Percentiles rank a stretch among this genome's conserved stretches.
phyloP scores from a whole-genome alignment of 37 sponge, comb jelly and placozoan species.

The Hormiphora californensis region DNA sequence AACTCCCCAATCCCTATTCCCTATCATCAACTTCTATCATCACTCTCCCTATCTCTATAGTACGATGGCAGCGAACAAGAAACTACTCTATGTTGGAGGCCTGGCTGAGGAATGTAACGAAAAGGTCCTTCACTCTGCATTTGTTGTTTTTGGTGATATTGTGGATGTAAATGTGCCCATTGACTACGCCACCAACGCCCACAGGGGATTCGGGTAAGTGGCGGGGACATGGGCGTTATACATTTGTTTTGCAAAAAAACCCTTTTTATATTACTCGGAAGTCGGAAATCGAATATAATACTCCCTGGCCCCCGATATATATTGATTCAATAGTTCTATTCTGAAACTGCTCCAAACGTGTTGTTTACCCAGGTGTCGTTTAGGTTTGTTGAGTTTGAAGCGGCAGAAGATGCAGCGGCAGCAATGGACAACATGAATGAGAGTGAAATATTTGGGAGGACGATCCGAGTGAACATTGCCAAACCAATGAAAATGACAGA shows the following conservation, averaged over 20 bases:
- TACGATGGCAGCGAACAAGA: constrained; percentile 53
- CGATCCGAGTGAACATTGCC: constrained; percentile 84
- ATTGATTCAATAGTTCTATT: background rate
- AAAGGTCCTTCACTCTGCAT: constrained; percentile 91
- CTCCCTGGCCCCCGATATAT: background rate
- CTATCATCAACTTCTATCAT: too few species aligned
- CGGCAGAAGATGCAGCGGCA: constrained; percentile 94
- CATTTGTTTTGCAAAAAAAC: too few species aligned
- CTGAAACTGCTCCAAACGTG: background rate
- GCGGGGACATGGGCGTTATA: too few species aligned
- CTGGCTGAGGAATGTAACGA: constrained; percentile 94
- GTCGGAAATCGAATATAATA: background rate
- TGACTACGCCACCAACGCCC: constrained; percentile 69
- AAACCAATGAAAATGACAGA: constrained; percentile 87
- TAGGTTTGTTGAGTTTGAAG: constrained; percentile 94
- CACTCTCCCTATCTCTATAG: too few species aligned
- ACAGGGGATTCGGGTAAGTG: constrained; percentile 31
- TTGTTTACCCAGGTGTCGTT: constrained; percentile 53
- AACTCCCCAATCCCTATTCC: too few species aligned
- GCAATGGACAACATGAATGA: constrained; percentile 99
- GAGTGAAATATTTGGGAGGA: constrained; percentile 88
- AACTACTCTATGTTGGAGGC: constrained; percentile 66
- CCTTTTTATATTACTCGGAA: background rate
- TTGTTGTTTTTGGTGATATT: constrained; percentile 97
- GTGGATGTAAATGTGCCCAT: constrained; percentile 87